Conservation (phyloP, 2,113 vertebrate species). For the Agelaius phoeniceus region DNA sequence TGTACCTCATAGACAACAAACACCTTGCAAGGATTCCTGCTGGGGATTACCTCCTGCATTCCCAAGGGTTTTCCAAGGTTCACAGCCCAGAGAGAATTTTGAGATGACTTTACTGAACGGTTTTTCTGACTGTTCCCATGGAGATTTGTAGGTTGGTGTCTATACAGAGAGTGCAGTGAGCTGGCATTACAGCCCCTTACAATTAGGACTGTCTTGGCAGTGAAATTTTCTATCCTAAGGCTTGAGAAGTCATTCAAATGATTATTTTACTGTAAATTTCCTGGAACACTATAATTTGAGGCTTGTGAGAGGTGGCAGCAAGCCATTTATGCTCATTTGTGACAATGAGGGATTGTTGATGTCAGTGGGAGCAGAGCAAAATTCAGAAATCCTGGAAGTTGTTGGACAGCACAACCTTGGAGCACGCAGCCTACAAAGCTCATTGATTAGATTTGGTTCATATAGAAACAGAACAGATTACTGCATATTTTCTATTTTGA, state of each 20-base stretch:
- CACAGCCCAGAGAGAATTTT: neutral
- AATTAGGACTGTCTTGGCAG: neutral
- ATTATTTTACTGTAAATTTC: neutral
- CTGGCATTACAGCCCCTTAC: neutral
- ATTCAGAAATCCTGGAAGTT: neutral
- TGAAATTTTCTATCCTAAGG: neutral
- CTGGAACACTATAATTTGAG: neutral
- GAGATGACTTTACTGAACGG: neutral
- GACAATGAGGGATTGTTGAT: neutral
- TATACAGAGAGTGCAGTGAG: neutral
- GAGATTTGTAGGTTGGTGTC: neutral
- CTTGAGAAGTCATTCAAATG: neutral
- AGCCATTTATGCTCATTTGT: neutral
- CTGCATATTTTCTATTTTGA: conserved; percentile 32
- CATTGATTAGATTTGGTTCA: conserved; percentile 2
- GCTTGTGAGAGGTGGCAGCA: neutral
- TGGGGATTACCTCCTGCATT: neutral
- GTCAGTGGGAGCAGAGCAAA: neutral
- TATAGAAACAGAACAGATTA: conserved; percentile 18
- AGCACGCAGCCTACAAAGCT: neutral
- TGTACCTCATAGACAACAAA: neutral
- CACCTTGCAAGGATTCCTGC: neutral
- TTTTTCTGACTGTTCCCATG: neutral
- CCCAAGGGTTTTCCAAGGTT: neutral
- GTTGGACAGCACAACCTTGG: neutral